Percentiles rank a stretch among this genome's conserved stretches.
Conservation (phyloP, 2,113 vertebrate genomes). For the Corythoichthys haematopterus region DNA sequence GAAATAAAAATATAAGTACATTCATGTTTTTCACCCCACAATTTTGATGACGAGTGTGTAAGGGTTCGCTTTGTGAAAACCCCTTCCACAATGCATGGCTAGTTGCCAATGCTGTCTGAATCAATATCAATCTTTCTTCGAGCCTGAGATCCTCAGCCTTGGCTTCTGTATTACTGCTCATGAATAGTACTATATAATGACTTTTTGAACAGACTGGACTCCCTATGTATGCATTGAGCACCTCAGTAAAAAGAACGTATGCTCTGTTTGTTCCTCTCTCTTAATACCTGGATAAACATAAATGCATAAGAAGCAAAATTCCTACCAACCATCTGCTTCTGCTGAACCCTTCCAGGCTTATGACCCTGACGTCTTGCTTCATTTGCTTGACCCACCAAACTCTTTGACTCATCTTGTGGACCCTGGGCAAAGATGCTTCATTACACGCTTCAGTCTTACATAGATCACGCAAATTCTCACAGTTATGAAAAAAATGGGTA, state of each 20-base stretch:
- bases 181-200: slow-evolving; percentile 56
- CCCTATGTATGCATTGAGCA: slow-evolving; percentile 35
- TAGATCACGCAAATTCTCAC: background rate
- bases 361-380: slow-evolving; percentile 17
- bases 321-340: slow-evolving; percentile 42
- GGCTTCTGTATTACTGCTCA: slow-evolving; percentile 31
- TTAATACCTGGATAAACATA: slow-evolving; percentile 28
- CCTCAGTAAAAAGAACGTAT: slow-evolving; percentile 16
- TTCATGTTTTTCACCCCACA: too few relatives aligned
- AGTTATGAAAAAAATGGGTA: too few relatives aligned
- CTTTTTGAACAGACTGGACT: slow-evolving; percentile 34
- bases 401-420: background rate
- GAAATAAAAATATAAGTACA: too few relatives aligned
- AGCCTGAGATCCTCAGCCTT: slow-evolving; percentile 20
- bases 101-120: background rate
- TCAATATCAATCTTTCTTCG: slow-evolving; percentile 24
- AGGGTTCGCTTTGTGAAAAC: too few relatives aligned
- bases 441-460: background rate
- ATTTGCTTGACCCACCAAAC: slow-evolving; percentile 11
- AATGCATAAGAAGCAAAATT: slow-evolving; percentile 55
- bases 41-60: too few relatives aligned
- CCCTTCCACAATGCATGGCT: too few relatives aligned
- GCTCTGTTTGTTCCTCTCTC: slow-evolving; percentile 15
- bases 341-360: slow-evolving; percentile 18
- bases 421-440: slow-evolving; percentile 4